Conservation (phyloP, 1,140 invertebrate genomes). For the Bombus breviceps region DNA sequence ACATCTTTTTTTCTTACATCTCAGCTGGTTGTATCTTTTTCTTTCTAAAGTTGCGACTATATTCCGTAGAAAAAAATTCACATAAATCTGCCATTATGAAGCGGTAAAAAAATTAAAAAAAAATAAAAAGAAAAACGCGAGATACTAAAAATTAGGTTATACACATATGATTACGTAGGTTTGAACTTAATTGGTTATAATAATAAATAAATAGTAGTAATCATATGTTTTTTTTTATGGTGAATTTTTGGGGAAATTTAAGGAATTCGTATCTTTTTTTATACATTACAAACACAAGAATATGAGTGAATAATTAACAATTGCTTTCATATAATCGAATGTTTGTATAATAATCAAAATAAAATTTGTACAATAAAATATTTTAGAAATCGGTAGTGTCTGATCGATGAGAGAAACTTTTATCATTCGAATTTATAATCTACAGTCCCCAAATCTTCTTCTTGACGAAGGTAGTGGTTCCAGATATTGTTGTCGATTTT, state of each 20-base stretch:
- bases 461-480: conserved; percentile 79
- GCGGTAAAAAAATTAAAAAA: too few species aligned
- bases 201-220: not conserved
- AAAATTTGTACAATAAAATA: too few species aligned
- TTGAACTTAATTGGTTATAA: not conserved
- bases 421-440: not conserved
- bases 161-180: not conserved
- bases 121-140: not conserved
- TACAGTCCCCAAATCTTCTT: conserved; percentile 43
- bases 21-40: not conserved
- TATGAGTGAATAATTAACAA: not conserved
- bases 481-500: conserved; percentile 84
- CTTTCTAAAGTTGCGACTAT: conserved; percentile 3
- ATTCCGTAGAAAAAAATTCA: conserved; percentile 31
- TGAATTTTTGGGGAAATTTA: not conserved
- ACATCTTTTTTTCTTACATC: not conserved
- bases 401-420: not conserved
- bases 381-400: not conserved
- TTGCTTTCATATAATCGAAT: too few species aligned
- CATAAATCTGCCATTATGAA: conserved; percentile 13
- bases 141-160: not conserved
- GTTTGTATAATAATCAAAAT: too few species aligned
- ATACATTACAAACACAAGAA: not conserved
- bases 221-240: not conserved
- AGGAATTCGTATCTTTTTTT: not conserved